These are phyloP conservation scores for Stigmatopora argus DNA, from an alignment of 2,113 vertebrate species.

Conservation along the genomic window DNA sequence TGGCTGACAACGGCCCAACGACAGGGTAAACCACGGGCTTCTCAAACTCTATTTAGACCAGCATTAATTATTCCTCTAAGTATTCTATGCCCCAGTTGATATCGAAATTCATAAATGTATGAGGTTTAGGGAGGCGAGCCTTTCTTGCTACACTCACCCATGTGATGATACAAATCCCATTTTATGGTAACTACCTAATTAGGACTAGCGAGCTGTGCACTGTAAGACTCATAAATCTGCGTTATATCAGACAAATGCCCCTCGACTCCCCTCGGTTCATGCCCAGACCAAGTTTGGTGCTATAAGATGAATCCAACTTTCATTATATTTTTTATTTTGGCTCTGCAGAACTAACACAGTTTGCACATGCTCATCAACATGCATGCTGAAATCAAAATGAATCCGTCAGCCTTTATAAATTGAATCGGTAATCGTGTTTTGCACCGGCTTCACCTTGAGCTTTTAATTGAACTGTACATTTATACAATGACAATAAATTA, in stretches of 20 bases:
- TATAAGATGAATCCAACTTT: conserved; percentile 59
- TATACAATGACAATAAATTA: not conserved
- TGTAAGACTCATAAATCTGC: conserved; percentile 56
- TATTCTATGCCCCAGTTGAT: conserved; percentile 56
- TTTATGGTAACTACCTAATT: conserved; percentile 63
- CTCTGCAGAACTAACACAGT: conserved; percentile 39
- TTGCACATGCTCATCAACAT: conserved; percentile 42
- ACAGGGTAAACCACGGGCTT: conserved; percentile 62
- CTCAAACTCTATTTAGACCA: conserved; percentile 67
- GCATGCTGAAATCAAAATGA: conserved; percentile 46
- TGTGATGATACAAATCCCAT: conserved; percentile 61
- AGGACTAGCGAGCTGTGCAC: conserved; percentile 54
- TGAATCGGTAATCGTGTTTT: conserved; percentile 39
- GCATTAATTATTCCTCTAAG: conserved; percentile 73
- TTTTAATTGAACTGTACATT: not conserved
- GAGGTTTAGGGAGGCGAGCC: conserved; percentile 49
- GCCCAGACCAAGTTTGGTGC: conserved; percentile 42
- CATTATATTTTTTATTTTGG: conserved; percentile 61
- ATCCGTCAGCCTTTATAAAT: conserved; percentile 40
- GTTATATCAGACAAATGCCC: conserved; percentile 58
- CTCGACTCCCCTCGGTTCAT: conserved; percentile 34
- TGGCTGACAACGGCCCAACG: conserved; percentile 60
- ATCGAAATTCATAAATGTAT: conserved; percentile 63
- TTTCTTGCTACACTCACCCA: conserved; percentile 58
- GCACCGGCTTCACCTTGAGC: not conserved